Evolutionary conservation across 1,140 invertebrate genomes (phyloP), one percentile per base, ranked within the genome.

Genomic region (Physella acuta): DNA sequence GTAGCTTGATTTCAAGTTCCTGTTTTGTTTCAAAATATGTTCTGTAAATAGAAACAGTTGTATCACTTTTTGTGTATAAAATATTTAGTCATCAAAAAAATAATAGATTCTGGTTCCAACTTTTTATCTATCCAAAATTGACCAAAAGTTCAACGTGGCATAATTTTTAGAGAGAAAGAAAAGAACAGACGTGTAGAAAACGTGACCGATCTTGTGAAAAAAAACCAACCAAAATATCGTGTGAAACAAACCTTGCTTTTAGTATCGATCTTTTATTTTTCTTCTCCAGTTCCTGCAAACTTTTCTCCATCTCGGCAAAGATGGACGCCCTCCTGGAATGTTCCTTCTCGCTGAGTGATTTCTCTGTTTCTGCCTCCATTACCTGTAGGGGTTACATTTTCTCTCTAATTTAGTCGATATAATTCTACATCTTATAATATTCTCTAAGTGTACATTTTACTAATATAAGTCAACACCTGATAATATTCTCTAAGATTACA

Each of bases 301-400:
- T 73, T 1, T 76, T 53, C 68, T 83, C 77, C 14, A 78, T 60
- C 16, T 78, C 76, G 0, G 68, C 65, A 68, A 68, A 81, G 16
- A 68, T 36, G 16, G 64, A 88, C 0, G 94, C 92, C 75, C 89
- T 90, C 72, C 88, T 88, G 77, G 92, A 90, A 86, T 97, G 94
- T 78, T 95, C 93, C 8, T 91, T 85, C 67, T 93, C 92, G 81
- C 92, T 93, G 76, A 92, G 91, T 20, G 93, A 90, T 84, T 94
- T 94, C 81, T 92, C 89, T 76, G 90, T 91, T 83, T 95, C 94
- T 1, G 95, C 94, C 81, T 96, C 94, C 90, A 93, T 94, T n/a
- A 97, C 93, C 93, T 94, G 76, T 37, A 56, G 53, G n/a, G n/a
- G n/a, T n/a, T n/a, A n/a, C n/a, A n/a, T n/a, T n/a, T n/a, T n/a